Evolutionary conservation across 2,888 invertebrate species (phyloP).

Genomic region (Eilema caniola): DNA sequence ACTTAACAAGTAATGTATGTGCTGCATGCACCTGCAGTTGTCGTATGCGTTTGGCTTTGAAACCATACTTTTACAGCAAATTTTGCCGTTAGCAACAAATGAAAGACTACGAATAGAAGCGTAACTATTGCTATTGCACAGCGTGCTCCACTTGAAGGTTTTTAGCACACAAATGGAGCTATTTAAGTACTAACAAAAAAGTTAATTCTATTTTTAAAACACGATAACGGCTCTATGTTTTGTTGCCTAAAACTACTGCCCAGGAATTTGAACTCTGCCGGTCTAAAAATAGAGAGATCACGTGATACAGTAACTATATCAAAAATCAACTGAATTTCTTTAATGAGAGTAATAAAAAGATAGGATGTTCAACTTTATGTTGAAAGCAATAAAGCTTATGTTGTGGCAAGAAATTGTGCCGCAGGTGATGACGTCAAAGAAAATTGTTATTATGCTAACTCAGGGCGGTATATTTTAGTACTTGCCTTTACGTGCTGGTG

Average conservation of each 20-base stretch:
- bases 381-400: constrained; percentile 34
- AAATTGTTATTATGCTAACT: constrained; percentile 62
- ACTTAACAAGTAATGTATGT: too few relatives aligned
- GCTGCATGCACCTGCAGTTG: too few relatives aligned
- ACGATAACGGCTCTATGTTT: background rate
- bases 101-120: too few relatives aligned
- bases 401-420: constrained; percentile 37
- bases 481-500: constrained; percentile 42
- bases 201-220: background rate
- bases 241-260: background rate
- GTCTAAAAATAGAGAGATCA: constrained; percentile 7
- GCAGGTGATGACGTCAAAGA: constrained; percentile 71
- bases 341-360: constrained; percentile 15
- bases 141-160: background rate
- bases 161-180: background rate
- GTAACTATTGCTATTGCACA: too few relatives aligned
- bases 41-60: too few relatives aligned
- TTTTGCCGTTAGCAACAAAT: too few relatives aligned
- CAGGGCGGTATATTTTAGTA: constrained; percentile 42
- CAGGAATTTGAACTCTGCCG: background rate
- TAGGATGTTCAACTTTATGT: constrained; percentile 29
- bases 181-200: background rate
- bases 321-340: constrained; percentile 18
- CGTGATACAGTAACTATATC: background rate
- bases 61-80: too few relatives aligned